Percentiles rank a stretch among this genome's conserved stretches.
Evolutionary conservation across 2,888 invertebrate species (phyloP).

Genomic region (Papilio gigon): DNA sequence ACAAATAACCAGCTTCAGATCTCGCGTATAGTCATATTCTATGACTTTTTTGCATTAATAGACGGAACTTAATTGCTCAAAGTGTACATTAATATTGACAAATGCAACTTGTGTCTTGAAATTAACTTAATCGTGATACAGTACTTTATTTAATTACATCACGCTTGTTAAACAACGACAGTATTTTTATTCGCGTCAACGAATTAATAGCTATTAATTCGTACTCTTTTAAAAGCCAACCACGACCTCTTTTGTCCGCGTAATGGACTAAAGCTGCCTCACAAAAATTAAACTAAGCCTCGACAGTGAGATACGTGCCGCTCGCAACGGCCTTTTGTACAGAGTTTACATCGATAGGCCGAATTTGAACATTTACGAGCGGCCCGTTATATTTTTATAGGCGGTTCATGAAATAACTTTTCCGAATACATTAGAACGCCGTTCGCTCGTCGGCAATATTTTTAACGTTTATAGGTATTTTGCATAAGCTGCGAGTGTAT

Average conservation of each 20-base stretch:
- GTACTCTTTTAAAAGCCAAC: conserved; percentile 33
- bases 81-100: background rate
- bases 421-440: conserved; percentile 70
- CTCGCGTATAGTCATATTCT: conserved; percentile 58
- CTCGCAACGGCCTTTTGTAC: conserved; percentile 35
- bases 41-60: conserved; percentile 9
- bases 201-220: conserved; percentile 10
- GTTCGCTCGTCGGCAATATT: conserved; percentile 69
- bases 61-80: background rate
- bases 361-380: conserved; percentile 73
- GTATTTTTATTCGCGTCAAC: background rate
- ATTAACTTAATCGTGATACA: background rate
- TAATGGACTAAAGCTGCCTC: conserved; percentile 62
- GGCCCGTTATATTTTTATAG: conserved; percentile 76
- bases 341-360: conserved; percentile 67
- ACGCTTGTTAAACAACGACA: background rate
- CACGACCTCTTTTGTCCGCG: conserved; percentile 41
- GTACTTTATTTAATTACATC: background rate
- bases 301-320: conserved; percentile 28
- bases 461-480: conserved; percentile 75
- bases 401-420: conserved; percentile 77
- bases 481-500: conserved; percentile 65
- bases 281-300: conserved; percentile 67
- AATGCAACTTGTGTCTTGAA: background rate
- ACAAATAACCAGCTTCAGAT: too few species aligned